Conservation (phyloP, 2,888 invertebrate species). For the Gymnosoma rotundatum region DNA sequence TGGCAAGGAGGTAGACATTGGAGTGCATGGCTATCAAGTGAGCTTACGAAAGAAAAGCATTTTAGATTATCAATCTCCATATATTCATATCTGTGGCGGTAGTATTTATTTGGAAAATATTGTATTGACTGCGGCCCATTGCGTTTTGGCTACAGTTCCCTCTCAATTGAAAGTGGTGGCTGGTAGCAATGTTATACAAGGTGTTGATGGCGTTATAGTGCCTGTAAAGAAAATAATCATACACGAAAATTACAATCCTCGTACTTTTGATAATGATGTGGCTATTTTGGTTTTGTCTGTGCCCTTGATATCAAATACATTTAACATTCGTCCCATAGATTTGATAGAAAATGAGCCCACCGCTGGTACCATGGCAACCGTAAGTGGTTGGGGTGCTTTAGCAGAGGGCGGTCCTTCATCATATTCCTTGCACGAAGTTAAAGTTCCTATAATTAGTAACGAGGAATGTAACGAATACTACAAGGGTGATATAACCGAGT, state of each 20-base stretch:
- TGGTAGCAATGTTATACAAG: constrained; percentile 82
- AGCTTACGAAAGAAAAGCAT: background rate
- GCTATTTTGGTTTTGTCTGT: constrained; percentile 79
- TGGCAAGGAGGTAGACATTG: background rate
- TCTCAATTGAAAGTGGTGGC: constrained; percentile 82
- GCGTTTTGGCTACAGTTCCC: constrained; percentile 73
- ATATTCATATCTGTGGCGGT: constrained; percentile 77
- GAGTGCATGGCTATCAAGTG: background rate
- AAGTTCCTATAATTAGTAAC: constrained; percentile 19
- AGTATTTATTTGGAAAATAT: constrained; percentile 71
- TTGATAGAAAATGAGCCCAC: background rate
- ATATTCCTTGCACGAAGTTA: background rate
- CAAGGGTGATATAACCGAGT: constrained; percentile 71
- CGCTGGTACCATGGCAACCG: background rate
- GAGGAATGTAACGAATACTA: constrained; percentile 74
- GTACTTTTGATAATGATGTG: constrained; percentile 83
- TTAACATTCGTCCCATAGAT: background rate
- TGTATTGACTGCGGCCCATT: constrained; percentile 79
- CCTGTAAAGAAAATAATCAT: constrained; percentile 82
- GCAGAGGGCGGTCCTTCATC: background rate
- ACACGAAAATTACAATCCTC: constrained; percentile 83
- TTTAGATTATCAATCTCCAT: constrained; percentile 66
- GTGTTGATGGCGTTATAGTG: constrained; percentile 79
- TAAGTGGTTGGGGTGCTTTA: constrained; percentile 77
- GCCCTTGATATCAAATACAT: background rate